Percentiles rank a stretch among this genome's conserved stretches.
These are phyloP conservation scores for Pseudococcus longispinus DNA, from an alignment of 2,888 invertebrate genomes.

Conservation along the genomic window DNA sequence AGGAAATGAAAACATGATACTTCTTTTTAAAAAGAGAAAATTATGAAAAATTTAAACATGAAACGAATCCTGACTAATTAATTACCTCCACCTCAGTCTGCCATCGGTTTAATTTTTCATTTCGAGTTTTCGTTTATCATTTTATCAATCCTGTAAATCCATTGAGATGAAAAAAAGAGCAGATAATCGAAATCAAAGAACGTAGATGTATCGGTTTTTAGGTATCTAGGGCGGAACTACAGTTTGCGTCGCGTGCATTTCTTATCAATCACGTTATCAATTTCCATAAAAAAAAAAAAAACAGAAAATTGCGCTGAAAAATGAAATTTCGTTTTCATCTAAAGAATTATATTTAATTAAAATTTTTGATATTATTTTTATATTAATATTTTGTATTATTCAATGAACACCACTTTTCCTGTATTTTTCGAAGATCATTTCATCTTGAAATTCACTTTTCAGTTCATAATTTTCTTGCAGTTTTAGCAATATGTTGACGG, in stretches of 20 bases:
- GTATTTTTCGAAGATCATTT: no score
- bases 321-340: not conserved
- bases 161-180: not conserved
- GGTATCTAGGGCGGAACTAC: not conserved
- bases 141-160: not conserved
- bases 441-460: not conserved
- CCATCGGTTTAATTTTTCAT: not conserved
- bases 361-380: no score
- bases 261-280: not conserved
- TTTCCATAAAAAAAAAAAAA: no score
- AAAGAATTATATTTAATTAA: no score
- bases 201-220: not conserved
- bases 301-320: not conserved
- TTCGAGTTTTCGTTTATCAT: not conserved
- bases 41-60: not conserved
- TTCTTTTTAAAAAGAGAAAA: not conserved
- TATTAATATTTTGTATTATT: not conserved
- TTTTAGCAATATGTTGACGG: not conserved
- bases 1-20: not conserved
- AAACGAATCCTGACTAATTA: not conserved
- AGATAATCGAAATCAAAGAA: not conserved
- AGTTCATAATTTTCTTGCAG: not conserved
- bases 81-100: not conserved
- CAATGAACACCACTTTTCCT: not conserved
- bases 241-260: not conserved